A percentile compares a stretch with the other conserved stretches of the same genome.
These are phyloP conservation scores for Balaenoptera acutorostrata DNA, from an alignment of 2,113 vertebrate species.

Conservation along the genomic window DNA sequence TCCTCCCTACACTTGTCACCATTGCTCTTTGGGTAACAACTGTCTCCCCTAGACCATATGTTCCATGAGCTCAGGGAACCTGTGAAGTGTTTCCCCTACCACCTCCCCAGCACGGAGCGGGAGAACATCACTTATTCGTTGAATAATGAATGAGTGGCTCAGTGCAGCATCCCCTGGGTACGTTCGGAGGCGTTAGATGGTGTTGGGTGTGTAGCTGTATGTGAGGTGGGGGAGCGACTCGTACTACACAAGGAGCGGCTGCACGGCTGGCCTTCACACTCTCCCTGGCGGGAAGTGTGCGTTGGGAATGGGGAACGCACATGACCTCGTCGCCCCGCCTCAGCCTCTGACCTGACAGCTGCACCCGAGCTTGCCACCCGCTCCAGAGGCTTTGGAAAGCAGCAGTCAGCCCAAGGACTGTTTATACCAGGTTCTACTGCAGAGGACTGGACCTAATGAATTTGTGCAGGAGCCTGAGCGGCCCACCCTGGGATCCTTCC, in stretches of 20 bases:
- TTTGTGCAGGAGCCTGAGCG: not conserved
- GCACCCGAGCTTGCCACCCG: not conserved
- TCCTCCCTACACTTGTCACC: not conserved
- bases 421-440: not conserved
- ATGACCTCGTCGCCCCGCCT: not conserved
- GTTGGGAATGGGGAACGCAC: not conserved
- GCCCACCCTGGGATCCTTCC: not conserved
- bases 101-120: accelerated
- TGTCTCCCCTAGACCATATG: not conserved
- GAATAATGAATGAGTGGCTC: not conserved
- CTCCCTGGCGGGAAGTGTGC: not conserved
- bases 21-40: not conserved
- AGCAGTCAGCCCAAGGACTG: not conserved
- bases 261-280: not conserved
- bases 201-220: not conserved
- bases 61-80: not conserved
- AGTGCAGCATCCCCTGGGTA: not conserved
- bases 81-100: not conserved
- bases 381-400: not conserved
- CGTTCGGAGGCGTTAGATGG: not conserved
- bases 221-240: not conserved
- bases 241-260: accelerated
- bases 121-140: not conserved
- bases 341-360: not conserved
- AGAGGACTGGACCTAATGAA: not conserved